Evolutionary conservation across 1,140 invertebrate genomes (phyloP).

Genomic region (Trissolcus basalis): DNA sequence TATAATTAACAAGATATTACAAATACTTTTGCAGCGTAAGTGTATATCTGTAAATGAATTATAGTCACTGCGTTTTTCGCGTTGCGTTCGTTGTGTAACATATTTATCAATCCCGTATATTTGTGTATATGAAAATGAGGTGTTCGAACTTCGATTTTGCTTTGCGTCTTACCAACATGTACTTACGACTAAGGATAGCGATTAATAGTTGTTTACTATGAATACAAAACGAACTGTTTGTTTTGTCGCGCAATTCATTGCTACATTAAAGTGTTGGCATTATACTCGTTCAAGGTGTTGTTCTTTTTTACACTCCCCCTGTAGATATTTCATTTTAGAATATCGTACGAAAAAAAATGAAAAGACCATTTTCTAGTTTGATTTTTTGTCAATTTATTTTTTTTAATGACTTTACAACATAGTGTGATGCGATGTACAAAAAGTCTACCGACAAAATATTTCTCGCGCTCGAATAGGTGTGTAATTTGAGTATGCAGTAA

Average conservation of each 20-base stretch:
- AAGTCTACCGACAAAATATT: slow-evolving; percentile 21
- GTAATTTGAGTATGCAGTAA: background rate
- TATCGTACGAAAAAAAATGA: background rate
- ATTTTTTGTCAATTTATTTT: slow-evolving; percentile 7
- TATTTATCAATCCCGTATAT: slow-evolving; percentile 54
- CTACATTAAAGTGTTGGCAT: slow-evolving; percentile 75
- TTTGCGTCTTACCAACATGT: slow-evolving; percentile 68
- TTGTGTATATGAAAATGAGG: slow-evolving; percentile 60
- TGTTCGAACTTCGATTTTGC: slow-evolving; percentile 66
- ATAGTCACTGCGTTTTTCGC: slow-evolving; percentile 46
- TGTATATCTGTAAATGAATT: slow-evolving; percentile 51
- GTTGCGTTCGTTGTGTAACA: slow-evolving; percentile 50
- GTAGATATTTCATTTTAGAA: background rate
- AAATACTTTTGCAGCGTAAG: slow-evolving; percentile 57
- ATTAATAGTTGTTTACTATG: slow-evolving; percentile 72
- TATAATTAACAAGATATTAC: slow-evolving; percentile 51
- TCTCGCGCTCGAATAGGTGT: slow-evolving; percentile 14
- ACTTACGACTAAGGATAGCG: slow-evolving; percentile 68
- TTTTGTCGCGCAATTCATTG: slow-evolving; percentile 69
- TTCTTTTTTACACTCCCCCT: slow-evolving; percentile 14
- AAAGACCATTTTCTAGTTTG: background rate
- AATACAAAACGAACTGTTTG: slow-evolving; percentile 68
- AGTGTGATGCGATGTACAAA: slow-evolving; percentile 38
- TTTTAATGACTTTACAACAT: slow-evolving; percentile 34
- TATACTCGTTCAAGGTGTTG: slow-evolving; percentile 68